Percentiles rank a stretch among this genome's conserved stretches.
Evolutionary conservation across 2,113 vertebrate genomes (phyloP).

Genomic region (Mastomys natalensis): DNA sequence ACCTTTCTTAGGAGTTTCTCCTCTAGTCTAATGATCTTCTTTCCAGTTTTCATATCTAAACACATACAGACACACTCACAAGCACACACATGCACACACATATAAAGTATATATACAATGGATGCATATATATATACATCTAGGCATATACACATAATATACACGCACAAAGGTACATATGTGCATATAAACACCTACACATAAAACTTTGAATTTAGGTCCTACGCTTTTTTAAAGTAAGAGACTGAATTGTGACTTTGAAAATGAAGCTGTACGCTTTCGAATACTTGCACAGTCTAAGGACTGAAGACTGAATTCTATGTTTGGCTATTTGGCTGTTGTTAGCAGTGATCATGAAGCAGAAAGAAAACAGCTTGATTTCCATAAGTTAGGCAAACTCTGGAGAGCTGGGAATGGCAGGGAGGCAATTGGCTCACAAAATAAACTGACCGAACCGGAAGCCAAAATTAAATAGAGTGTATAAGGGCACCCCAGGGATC

Average conservation of each 20-base stretch:
- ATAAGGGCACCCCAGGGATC: slow-evolving; percentile 62
- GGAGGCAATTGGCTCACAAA: slow-evolving; percentile 72
- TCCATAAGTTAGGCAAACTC: slow-evolving; percentile 74
- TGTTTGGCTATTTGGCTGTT: slow-evolving; percentile 77
- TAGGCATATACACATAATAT: neutral
- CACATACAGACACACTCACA: neutral
- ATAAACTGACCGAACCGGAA: slow-evolving; percentile 78
- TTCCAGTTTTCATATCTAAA: neutral
- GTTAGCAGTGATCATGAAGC: slow-evolving; percentile 73
- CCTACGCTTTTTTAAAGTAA: neutral
- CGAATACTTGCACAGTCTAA: slow-evolving; percentile 30
- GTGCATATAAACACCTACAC: neutral
- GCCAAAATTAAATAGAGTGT: slow-evolving; percentile 61
- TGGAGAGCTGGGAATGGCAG: slow-evolving; percentile 68
- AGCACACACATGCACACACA: neutral
- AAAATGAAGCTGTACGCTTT: slow-evolving; percentile 53
- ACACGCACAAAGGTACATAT: neutral
- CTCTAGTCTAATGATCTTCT: neutral
- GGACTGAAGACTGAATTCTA: slow-evolving; percentile 71
- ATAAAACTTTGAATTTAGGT: neutral
- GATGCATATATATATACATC: neutral
- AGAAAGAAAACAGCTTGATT: slow-evolving; percentile 71
- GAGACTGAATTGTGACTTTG: slow-evolving; percentile 49
- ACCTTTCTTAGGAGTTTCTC: neutral
- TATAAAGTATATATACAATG: neutral